A percentile compares a stretch with the other conserved stretches of the same genome.
These are phyloP conservation scores for Alligator mississippiensis DNA, from an alignment of 2,113 vertebrate species.

Conservation along the genomic window DNA sequence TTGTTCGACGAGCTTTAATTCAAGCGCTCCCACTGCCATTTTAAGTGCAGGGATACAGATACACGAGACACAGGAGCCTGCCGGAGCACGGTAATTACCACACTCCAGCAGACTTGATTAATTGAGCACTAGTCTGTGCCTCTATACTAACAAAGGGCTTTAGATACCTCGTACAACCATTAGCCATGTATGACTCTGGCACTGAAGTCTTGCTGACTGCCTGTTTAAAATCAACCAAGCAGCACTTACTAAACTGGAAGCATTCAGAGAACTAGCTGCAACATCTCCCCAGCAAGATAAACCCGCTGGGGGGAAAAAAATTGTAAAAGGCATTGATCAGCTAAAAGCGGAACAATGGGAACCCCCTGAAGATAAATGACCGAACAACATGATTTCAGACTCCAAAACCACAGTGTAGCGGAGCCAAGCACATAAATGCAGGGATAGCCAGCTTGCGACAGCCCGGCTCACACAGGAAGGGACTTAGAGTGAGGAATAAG, in stretches of 20 bases:
- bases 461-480: slow-evolving; percentile 29
- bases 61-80: too few relatives aligned
- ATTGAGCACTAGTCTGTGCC: background rate
- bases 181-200: slow-evolving; percentile 4
- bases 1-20: too few relatives aligned
- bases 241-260: slow-evolving; percentile 21
- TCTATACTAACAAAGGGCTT: background rate
- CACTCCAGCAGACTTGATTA: background rate
- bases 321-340: slow-evolving; percentile 10
- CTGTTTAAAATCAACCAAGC: slow-evolving; percentile 47
- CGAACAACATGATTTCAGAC: slow-evolving; percentile 31
- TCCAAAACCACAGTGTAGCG: slow-evolving; percentile 1
- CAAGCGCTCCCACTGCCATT: too few relatives aligned
- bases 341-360: slow-evolving; percentile 19
- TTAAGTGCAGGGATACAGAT: too few relatives aligned
- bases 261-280: slow-evolving; percentile 32
- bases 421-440: slow-evolving; percentile 1
- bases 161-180: slow-evolving; percentile 13
- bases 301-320: slow-evolving; percentile 31
- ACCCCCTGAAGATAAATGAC: background rate
- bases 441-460: background rate
- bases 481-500: background rate
- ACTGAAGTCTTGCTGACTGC: slow-evolving; percentile 31
- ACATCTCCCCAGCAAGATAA: slow-evolving; percentile 29
- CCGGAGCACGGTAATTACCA: background rate